These are phyloP conservation scores for Tuta absoluta DNA, from an alignment of 2,888 invertebrate species.

Conservation along the genomic window DNA sequence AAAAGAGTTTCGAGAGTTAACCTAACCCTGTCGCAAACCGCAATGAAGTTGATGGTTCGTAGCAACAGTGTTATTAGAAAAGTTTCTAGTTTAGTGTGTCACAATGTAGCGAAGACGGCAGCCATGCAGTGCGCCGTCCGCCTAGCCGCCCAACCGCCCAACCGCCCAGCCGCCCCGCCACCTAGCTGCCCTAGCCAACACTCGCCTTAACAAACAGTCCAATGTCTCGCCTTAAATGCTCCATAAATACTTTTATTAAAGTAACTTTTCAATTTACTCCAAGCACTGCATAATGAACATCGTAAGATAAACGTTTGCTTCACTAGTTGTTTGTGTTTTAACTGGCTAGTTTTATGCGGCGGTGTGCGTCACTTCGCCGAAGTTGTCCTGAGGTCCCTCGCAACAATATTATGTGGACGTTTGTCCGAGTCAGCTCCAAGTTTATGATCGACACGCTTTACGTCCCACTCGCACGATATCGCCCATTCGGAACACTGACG, in stretches of 20 bases:
- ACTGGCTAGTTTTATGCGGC: not conserved
- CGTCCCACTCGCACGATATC: constrained; percentile 30
- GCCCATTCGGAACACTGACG: constrained; percentile 34
- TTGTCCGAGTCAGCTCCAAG: constrained; percentile 30
- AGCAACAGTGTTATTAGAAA: constrained; percentile 41
- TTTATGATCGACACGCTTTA: constrained; percentile 33
- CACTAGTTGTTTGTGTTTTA: not conserved
- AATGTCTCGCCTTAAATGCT: constrained; percentile 30
- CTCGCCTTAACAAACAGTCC: not conserved
- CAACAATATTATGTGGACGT: constrained; percentile 32
- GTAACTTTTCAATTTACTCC: constrained; percentile 8
- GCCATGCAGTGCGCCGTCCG: not conserved
- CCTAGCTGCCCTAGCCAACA: not conserved
- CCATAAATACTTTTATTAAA: constrained; percentile 30
- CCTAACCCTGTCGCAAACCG: constrained; percentile 2
- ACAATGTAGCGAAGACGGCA: constrained; percentile 32
- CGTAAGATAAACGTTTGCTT: constrained; percentile 2
- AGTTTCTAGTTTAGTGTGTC: constrained; percentile 33
- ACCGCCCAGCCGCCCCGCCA: no score
- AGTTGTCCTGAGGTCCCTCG: constrained; percentile 26
- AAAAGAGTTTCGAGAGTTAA: not conserved
- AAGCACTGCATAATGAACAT: not conserved
- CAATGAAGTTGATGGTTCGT: constrained; percentile 28
- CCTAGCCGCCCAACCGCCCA: no score
- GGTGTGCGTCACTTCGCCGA: constrained; percentile 14